Conservation (phyloP, 2,797 vertebrate genomes). For the Tapera naevia region DNA sequence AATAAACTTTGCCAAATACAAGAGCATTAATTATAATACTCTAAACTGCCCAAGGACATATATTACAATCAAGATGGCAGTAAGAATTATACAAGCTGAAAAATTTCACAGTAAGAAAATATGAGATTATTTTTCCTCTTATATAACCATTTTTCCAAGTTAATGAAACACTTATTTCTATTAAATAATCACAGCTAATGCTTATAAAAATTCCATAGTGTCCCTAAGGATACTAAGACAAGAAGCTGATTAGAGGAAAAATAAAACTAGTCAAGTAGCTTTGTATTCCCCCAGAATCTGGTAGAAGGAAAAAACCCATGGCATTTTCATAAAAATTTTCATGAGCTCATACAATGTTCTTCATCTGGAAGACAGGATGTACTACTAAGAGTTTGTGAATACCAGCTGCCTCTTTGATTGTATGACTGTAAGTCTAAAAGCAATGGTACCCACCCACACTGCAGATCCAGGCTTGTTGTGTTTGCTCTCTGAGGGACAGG, state of each 20-base stretch:
- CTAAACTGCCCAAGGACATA: neutral
- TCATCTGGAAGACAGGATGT: neutral
- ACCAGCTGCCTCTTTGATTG: neutral
- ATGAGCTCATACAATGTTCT: neutral
- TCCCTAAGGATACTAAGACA: neutral
- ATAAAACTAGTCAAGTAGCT: neutral
- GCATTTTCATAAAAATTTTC: neutral
- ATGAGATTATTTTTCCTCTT: neutral
- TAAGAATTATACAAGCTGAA: constrained; percentile 30
- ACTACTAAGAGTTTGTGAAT: neutral
- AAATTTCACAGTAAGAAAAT: neutral
- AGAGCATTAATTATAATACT: neutral
- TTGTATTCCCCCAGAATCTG: neutral
- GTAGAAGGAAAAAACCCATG: neutral
- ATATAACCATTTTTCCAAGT: neutral
- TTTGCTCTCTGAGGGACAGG: neutral
- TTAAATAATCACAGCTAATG: constrained; percentile 32
- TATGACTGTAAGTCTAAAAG: neutral
- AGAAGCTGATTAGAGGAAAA: neutral
- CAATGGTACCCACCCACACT: neutral
- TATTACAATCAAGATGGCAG: constrained; percentile 6
- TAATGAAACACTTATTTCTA: constrained; percentile 7
- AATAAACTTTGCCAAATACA: neutral
- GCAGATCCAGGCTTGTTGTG: neutral
- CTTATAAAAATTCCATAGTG: constrained; percentile 10